phyloP scores from a whole-genome alignment of 2,113 vertebrate genomes.

The Lichenostomus cassidix region DNA sequence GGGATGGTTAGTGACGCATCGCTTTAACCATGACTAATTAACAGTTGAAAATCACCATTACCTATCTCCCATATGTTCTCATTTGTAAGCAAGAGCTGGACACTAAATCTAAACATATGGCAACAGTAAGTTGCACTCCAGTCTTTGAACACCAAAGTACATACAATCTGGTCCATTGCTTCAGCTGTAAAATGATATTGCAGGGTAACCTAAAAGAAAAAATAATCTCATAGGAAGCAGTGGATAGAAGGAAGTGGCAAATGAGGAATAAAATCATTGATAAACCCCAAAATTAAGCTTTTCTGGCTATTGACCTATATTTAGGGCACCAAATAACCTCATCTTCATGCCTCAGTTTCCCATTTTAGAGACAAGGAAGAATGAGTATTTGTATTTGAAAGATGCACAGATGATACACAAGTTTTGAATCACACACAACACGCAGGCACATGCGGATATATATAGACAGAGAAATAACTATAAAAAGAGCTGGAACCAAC shows the following conservation, averaged over 20 bases:
- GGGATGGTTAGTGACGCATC: background rate
- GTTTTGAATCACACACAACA: background rate
- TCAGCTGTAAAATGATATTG: background rate
- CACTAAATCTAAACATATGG: slow-evolving; percentile 40
- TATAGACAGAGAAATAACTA: background rate
- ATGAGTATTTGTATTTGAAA: background rate
- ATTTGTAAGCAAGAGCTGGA: slow-evolving; percentile 26
- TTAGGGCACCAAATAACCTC: background rate
- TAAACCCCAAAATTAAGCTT: background rate
- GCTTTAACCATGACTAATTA: slow-evolving; percentile 24
- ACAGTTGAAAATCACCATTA: slow-evolving; percentile 40
- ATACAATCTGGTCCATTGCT: slow-evolving; percentile 5
- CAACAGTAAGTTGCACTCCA: slow-evolving; percentile 21
- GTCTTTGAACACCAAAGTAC: background rate
- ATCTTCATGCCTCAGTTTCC: background rate
- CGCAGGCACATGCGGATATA: background rate
- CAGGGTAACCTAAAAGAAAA: background rate
- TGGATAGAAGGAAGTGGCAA: background rate
- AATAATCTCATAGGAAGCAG: background rate
- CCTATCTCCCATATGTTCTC: slow-evolving; percentile 37
- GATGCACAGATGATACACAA: background rate
- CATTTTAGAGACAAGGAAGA: background rate
- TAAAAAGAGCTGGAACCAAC: background rate
- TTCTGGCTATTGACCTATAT: background rate
- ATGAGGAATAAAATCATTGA: background rate